phyloP scores from a whole-genome alignment of 2,113 vertebrate genomes.

The Stictonetta naevosa region DNA sequence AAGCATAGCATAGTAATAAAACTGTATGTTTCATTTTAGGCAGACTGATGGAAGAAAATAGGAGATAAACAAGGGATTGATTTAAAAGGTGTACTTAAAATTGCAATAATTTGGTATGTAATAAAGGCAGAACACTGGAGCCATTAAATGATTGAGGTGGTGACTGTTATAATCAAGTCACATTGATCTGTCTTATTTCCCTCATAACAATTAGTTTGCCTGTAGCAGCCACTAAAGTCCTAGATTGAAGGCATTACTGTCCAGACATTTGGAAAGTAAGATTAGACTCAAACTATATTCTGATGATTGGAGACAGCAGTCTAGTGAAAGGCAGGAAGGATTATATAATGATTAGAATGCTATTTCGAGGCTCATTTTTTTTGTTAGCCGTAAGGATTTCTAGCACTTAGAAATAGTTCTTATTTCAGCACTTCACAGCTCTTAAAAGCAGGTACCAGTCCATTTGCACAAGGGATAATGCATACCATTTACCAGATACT shows the following conservation, averaged over 20 bases:
- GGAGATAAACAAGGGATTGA: not conserved
- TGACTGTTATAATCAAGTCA: not conserved
- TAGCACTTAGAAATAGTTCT: not conserved
- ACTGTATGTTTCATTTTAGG: not conserved
- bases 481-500: not conserved
- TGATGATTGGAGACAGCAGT: not conserved
- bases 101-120: not conserved
- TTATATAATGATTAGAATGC: not conserved
- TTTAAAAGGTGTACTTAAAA: not conserved
- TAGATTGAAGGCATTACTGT: not conserved
- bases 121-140: not conserved
- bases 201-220: not conserved
- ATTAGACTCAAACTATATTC: not conserved
- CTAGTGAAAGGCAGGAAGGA: not conserved
- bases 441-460: not conserved
- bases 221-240: not conserved
- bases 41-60: not conserved
- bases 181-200: not conserved
- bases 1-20: not conserved
- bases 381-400: not conserved
- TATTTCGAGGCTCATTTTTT: not conserved
- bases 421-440: not conserved
- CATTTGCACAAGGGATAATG: not conserved
- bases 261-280: not conserved
- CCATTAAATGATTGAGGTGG: not conserved